Conservation (phyloP, 2,113 vertebrate species). For the Daboia siamensis region DNA sequence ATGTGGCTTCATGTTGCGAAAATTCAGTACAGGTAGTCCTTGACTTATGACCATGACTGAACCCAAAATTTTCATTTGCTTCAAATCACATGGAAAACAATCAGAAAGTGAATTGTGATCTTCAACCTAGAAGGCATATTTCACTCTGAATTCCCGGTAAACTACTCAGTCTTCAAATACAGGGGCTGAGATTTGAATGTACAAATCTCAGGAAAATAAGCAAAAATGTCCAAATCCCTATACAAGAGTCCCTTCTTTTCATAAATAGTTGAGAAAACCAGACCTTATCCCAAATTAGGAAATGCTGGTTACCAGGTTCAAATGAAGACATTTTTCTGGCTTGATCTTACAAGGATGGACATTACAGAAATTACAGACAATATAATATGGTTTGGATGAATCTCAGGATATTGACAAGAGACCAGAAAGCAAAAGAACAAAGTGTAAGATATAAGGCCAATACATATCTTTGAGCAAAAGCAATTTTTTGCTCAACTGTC, state of each 20-base stretch:
- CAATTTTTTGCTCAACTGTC: not conserved
- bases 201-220: not conserved
- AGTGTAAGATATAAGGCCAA: not conserved
- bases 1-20: not conserved
- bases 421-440: not conserved
- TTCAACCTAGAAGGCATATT: not conserved
- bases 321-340: not conserved
- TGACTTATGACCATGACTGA: no score
- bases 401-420: not conserved
- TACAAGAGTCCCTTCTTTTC: not conserved
- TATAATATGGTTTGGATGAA: not conserved
- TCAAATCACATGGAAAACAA: not conserved
- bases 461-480: not conserved
- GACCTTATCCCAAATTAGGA: not conserved
- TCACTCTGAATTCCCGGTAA: not conserved
- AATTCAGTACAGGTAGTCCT: not conserved
- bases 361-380: not conserved
- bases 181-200: not conserved
- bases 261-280: not conserved
- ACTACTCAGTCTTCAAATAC: not conserved
- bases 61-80: not conserved
- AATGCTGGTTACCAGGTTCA: not conserved
- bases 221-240: not conserved
- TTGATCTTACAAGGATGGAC: not conserved
- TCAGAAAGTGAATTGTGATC: not conserved